A percentile compares a stretch with the other conserved stretches of the same genome.
Evolutionary conservation across 2,888 invertebrate species (phyloP).

Genomic region (Polyommatus icarus): DNA sequence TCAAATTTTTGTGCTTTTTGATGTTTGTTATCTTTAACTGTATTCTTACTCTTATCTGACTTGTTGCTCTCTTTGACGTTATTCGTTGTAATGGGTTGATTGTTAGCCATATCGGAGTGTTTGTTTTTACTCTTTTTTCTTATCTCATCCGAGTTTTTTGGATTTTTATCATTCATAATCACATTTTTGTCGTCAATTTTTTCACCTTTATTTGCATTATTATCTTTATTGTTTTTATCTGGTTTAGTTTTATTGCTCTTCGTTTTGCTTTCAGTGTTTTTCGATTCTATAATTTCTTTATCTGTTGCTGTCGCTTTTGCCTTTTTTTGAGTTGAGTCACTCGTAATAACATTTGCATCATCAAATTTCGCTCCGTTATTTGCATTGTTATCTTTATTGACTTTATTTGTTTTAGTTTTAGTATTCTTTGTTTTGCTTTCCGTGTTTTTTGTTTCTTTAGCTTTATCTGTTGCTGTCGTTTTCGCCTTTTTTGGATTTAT

Average conservation of each 20-base stretch:
- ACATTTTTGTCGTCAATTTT: neutral
- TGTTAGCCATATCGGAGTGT: neutral
- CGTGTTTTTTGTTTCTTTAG: neutral
- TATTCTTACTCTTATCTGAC: neutral
- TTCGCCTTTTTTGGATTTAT: slow-evolving; percentile 16
- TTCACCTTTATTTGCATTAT: neutral
- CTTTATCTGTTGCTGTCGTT: neutral
- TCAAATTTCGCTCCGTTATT: neutral
- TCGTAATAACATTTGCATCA: neutral
- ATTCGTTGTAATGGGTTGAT: neutral
- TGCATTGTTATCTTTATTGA: neutral
- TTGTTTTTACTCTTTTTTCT: neutral
- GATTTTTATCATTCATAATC: neutral
- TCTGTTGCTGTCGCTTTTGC: slow-evolving; percentile 11
- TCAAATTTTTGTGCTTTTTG: neutral
- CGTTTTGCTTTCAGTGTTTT: slow-evolving; percentile 2
- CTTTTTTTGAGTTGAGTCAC: slow-evolving; percentile 6
- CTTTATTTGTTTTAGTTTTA: slow-evolving; percentile 23
- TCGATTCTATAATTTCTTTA: neutral
- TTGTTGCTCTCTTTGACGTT: neutral
- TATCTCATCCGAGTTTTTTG: slow-evolving; percentile 13
- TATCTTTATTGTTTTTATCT: slow-evolving; percentile 3
- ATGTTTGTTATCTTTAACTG: neutral
- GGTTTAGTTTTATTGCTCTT: slow-evolving; percentile 21
- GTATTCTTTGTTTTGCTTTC: slow-evolving; percentile 1